These are phyloP conservation scores for Sebastiscus tertius DNA, from an alignment of 2,797 vertebrate genomes.

Conservation along the genomic window DNA sequence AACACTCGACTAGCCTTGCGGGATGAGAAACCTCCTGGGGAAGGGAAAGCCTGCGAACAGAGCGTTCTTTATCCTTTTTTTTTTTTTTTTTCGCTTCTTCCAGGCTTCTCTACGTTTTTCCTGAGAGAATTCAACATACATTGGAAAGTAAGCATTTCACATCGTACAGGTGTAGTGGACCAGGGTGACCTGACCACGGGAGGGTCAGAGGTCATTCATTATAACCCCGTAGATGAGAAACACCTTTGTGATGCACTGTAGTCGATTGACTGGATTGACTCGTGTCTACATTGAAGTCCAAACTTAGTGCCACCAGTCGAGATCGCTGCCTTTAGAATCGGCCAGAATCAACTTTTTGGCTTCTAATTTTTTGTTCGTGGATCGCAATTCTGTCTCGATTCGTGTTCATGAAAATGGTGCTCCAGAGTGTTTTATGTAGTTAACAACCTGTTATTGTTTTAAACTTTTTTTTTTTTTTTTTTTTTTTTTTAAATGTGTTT, in stretches of 20 bases:
- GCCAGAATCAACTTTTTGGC: constrained; percentile 53
- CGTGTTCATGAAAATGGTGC: constrained; percentile 56
- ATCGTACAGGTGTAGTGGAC: constrained; percentile 73
- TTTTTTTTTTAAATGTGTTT: constrained; percentile 20
- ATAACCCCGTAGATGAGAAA: constrained; percentile 53
- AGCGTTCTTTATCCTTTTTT: constrained; percentile 20
- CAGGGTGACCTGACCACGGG: constrained; percentile 59
- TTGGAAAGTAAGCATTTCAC: constrained; percentile 60
- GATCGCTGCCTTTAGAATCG: constrained; percentile 69
- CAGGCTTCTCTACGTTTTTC: constrained; percentile 35
- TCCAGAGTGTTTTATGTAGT: constrained; percentile 68
- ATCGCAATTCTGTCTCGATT: constrained; percentile 41
- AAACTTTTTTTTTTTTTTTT: constrained; percentile 47
- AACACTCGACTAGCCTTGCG: constrained; percentile 48
- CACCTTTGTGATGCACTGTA: constrained; percentile 64
- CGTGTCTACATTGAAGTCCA: constrained; percentile 51
- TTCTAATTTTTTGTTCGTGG: constrained; percentile 28
- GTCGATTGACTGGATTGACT: constrained; percentile 69
- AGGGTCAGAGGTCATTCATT: constrained; percentile 57
- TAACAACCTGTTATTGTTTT: constrained; percentile 54
- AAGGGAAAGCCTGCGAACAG: constrained; percentile 38
- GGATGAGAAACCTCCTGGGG: constrained; percentile 52
- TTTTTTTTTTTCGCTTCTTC: constrained; percentile 29
- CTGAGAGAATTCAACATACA: constrained; percentile 46
- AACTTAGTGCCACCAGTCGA: constrained; percentile 73